A percentile compares a stretch with the other conserved stretches of the same genome.
phyloP scores from a whole-genome alignment of 2,888 invertebrate genomes.

The Drosophila niveifrons region DNA sequence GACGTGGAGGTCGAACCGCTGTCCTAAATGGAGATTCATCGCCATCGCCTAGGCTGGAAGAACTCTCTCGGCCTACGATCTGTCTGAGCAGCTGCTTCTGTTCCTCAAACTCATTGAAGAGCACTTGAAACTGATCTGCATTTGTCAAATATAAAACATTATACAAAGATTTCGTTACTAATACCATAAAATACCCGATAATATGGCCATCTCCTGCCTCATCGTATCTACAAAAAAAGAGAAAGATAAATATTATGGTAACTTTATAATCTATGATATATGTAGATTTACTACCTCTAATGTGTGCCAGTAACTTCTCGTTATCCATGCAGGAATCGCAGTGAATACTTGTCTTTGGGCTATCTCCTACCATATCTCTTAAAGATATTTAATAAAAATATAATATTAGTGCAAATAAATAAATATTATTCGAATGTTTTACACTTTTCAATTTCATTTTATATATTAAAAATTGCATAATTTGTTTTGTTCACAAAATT shows the following conservation, averaged over 20 bases:
- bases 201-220: slow-evolving; percentile 19
- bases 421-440: neutral
- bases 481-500: neutral
- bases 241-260: neutral
- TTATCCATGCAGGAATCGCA: slow-evolving; percentile 23
- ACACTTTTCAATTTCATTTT: neutral
- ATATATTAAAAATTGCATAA: slow-evolving; percentile 6
- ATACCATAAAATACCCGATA: slow-evolving; percentile 7
- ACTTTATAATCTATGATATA: neutral
- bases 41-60: slow-evolving; percentile 14
- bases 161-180: neutral
- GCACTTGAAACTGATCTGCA: slow-evolving; percentile 22
- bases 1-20: slow-evolving; percentile 15
- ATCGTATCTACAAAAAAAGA: slow-evolving; percentile 5
- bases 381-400: slow-evolving; percentile 26
- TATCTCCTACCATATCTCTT: slow-evolving; percentile 31
- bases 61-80: slow-evolving; percentile 11
- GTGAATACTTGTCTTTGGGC: slow-evolving; percentile 17
- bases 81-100: slow-evolving; percentile 18
- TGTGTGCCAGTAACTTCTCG: slow-evolving; percentile 13
- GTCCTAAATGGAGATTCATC: slow-evolving; percentile 19
- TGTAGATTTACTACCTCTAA: slow-evolving; percentile 5
- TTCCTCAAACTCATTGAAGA: slow-evolving; percentile 21
- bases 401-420: slow-evolving; percentile 24
- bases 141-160: neutral